phyloP scores from a whole-genome alignment of 2,797 vertebrate species.

The Graptemys geographica region DNA sequence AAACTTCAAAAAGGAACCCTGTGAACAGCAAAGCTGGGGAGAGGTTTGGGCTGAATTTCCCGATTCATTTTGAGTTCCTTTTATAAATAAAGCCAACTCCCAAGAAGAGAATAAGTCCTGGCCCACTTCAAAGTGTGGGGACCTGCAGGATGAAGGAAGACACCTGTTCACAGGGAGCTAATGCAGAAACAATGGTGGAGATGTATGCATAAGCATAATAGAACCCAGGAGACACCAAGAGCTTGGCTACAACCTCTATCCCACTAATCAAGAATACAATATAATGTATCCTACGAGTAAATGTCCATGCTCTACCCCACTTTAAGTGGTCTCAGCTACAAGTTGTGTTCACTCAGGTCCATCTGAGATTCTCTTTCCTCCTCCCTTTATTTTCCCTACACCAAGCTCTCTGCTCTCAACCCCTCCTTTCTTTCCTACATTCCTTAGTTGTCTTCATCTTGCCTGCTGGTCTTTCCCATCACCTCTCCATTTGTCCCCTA shows the following conservation, averaged over 20 bases:
- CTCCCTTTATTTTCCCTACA: neutral
- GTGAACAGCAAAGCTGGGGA: neutral
- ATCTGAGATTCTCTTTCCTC: neutral
- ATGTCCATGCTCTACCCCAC: neutral
- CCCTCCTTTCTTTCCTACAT: neutral
- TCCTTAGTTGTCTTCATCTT: neutral
- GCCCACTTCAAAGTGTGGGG: rapidly evolving
- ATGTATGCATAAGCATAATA: slow-evolving; percentile 24
- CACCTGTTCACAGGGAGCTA: slow-evolving; percentile 9
- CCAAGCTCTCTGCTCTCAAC: neutral
- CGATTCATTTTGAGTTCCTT: neutral
- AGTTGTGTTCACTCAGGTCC: neutral
- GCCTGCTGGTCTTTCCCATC: neutral
- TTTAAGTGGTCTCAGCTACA: neutral
- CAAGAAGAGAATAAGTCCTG: neutral
- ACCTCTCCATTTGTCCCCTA: neutral
- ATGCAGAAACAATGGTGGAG: slow-evolving; percentile 4
- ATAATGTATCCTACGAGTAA: neutral
- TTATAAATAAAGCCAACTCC: slow-evolving; percentile 14
- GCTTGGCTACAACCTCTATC: slow-evolving; percentile 8
- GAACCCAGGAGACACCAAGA: slow-evolving; percentile 30
- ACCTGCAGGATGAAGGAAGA: neutral
- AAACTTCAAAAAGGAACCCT: neutral
- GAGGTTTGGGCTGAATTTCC: neutral
- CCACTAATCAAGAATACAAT: neutral